Percentiles rank a stretch among this genome's conserved stretches.
Evolutionary conservation across 2,113 vertebrate species (phyloP).

Genomic region (Mastomys natalensis): DNA sequence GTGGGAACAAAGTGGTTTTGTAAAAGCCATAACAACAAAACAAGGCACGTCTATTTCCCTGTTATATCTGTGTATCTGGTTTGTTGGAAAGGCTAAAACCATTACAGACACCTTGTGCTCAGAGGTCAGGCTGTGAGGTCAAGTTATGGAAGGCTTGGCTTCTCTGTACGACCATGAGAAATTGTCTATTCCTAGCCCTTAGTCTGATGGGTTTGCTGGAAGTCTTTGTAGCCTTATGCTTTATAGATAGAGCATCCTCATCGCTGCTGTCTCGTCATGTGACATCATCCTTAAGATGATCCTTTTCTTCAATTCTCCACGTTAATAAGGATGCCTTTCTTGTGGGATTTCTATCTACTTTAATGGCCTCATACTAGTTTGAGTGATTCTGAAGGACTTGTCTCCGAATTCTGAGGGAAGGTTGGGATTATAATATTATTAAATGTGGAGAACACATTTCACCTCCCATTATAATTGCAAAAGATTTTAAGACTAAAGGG

Average conservation of each 20-base stretch:
- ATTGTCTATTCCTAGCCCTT: rapidly evolving
- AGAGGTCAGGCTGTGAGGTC: background rate
- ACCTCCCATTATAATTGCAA: background rate
- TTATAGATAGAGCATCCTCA: background rate
- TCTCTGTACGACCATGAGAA: background rate
- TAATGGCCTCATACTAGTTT: background rate
- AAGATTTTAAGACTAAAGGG: slow-evolving; percentile 68
- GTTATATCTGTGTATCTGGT: background rate
- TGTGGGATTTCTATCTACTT: rapidly evolving
- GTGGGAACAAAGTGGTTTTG: slow-evolving; percentile 47
- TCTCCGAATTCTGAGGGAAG: background rate
- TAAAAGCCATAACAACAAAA: slow-evolving; percentile 39
- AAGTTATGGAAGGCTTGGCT: background rate
- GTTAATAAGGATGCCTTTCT: background rate
- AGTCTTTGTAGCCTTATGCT: background rate
- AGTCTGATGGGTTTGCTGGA: background rate
- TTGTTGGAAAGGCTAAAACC: background rate
- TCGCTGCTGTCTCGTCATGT: background rate
- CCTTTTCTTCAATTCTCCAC: background rate
- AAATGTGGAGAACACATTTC: background rate
- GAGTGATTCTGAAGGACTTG: background rate
- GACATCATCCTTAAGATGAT: background rate
- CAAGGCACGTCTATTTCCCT: slow-evolving; percentile 10
- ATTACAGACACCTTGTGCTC: background rate
- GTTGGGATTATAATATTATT: background rate